Base-by-base conservation (phyloP, 2,113 vertebrate species). In the Dicentrarchus labrax region DNA sequence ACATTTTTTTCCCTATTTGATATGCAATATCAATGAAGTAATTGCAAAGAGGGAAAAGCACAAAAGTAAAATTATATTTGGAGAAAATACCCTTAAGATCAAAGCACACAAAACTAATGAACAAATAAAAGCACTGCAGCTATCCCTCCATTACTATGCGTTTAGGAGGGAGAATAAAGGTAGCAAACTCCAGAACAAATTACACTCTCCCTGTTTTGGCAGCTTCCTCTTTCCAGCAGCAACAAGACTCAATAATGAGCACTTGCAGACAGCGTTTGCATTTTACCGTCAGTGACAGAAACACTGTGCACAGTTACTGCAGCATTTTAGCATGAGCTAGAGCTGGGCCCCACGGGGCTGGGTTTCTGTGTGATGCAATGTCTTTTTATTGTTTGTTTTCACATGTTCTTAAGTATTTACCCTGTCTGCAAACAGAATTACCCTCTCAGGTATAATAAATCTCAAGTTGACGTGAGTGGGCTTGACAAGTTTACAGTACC, bases 401-500 rank as follows among this genome's bases (percentile, higher is more conserved):
- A 65, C 73, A 76, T 83, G 67, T 77, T 86, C 61, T 77, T 69
- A 50, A 73, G 43, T 45, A 76, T 57, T 69, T 19, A 45, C 48
- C 64, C 60, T 80, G 78, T 85, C 75, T 73, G 82, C 62, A 85
- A 87, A 91, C 80, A 89, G 82, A 84, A 74, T 73, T 13, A 51
- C 30, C 4, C 76, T 65, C 76, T 86, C 84, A 86, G 81, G 86
- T 82, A 17, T 65, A 54, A 77, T 72, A 38, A 51, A 72, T 47
- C 50, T 77, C 64, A 71, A 67, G 38, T 24, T 82, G 69, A 88
- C 5, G 43, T 60, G 64, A 82, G n/a, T 38, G 13, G 50, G 17
- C 53, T 50, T 73, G 82, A 91, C 83, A 81, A 47, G 71, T 68
- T 75, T 56, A 39, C 72, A 77, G 88, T 96, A 99, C 98, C 98